phyloP scores from a whole-genome alignment of 2,113 vertebrate species.

The Orthonyx spaldingii region DNA sequence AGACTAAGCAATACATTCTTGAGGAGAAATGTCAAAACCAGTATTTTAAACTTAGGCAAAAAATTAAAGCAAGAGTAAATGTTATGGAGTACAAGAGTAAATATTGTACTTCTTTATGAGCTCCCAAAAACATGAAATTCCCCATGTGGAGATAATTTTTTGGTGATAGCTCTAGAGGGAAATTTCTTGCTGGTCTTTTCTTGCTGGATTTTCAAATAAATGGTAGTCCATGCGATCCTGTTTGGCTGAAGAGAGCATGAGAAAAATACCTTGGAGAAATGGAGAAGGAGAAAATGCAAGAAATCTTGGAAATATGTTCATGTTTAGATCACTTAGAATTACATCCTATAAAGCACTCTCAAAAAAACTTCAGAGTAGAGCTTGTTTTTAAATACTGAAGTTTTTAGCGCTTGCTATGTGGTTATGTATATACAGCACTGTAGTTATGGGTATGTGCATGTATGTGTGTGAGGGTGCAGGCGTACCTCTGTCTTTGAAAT shows the following conservation, averaged over 20 bases:
- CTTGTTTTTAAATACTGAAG: not conserved
- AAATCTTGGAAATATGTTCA: not conserved
- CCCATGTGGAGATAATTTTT: not conserved
- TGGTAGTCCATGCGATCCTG: not conserved
- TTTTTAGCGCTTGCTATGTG: not conserved
- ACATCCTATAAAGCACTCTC: not conserved
- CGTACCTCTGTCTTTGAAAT: not conserved
- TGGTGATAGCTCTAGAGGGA: not conserved
- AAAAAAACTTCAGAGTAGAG: not conserved
- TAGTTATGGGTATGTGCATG: not conserved
- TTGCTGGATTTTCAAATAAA: conserved; percentile 4
- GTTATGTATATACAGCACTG: not conserved
- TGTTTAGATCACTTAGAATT: not conserved
- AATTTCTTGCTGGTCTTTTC: not conserved
- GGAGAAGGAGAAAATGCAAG: not conserved
- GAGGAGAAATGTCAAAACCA: not conserved
- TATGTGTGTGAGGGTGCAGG: not conserved
- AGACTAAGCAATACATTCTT: not conserved
- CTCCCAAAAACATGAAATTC: not conserved
- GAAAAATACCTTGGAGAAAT: not conserved
- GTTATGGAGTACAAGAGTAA: not conserved
- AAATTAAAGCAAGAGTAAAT: not conserved
- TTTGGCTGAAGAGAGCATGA: not conserved
- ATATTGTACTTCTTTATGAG: not conserved
- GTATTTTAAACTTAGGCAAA: conserved; percentile 1